Conservation (phyloP, 2,113 vertebrate genomes). For the Pseudonaja textilis region DNA sequence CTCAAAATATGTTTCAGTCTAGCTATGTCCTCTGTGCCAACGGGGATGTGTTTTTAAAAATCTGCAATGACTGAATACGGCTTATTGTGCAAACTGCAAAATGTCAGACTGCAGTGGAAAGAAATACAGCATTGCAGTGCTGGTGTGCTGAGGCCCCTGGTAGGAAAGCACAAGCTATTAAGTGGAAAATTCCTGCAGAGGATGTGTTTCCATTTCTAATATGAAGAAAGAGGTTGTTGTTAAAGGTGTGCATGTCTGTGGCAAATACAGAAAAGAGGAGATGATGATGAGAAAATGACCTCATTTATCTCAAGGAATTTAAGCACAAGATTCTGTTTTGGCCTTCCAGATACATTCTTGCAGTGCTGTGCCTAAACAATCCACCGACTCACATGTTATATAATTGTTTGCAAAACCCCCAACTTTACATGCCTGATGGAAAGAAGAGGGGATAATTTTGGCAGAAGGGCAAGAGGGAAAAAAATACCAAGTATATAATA, state of each 20-base stretch:
- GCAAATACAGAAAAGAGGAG: slow-evolving; percentile 74
- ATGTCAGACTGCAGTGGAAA: slow-evolving; percentile 77
- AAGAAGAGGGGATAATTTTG: not conserved
- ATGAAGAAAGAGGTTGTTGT: slow-evolving; percentile 81
- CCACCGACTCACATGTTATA: slow-evolving; percentile 43
- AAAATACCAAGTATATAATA: not conserved
- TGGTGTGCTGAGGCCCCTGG: slow-evolving; percentile 73
- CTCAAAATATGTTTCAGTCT: slow-evolving; percentile 50
- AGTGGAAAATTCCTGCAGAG: slow-evolving; percentile 84
- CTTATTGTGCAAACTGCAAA: slow-evolving; percentile 73
- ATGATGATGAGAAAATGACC: slow-evolving; percentile 78
- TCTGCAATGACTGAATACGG: slow-evolving; percentile 67
- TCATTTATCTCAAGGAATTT: slow-evolving; percentile 71
- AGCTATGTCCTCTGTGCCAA: slow-evolving; percentile 36
- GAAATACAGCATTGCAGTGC: slow-evolving; percentile 78
- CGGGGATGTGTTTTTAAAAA: slow-evolving; percentile 38
- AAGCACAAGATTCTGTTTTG: slow-evolving; percentile 63
- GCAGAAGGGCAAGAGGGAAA: not conserved
- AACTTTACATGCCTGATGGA: not conserved
- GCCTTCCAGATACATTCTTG: slow-evolving; percentile 53
- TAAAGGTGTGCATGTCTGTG: slow-evolving; percentile 73
- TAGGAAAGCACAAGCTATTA: slow-evolving; percentile 72
- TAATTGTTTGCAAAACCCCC: not conserved
- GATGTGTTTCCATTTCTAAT: slow-evolving; percentile 80
- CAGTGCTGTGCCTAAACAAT: slow-evolving; percentile 35